Percentiles rank a stretch among this genome's conserved stretches.
Evolutionary conservation across 30 jellyfish, hydroid and myxozoan genomes (phyloP).

Genomic region (Aurelia aurita): DNA sequence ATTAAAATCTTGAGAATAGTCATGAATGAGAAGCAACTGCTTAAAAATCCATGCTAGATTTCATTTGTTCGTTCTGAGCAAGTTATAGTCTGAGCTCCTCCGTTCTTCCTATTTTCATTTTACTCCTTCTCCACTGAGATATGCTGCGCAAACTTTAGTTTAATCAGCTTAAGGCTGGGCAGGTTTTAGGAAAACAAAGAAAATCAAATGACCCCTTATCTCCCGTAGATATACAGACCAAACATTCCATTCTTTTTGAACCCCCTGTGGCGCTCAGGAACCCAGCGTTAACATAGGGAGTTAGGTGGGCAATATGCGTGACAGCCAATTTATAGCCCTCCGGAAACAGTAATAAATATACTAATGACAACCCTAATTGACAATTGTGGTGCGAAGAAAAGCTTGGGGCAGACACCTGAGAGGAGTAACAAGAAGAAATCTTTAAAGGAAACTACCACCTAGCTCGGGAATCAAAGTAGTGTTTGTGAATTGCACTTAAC

Average conservation of each 20-base stretch:
- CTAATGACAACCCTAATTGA: conserved; percentile 61
- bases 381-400: conserved; percentile 24
- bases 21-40: too few species aligned
- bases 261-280: conserved; percentile 77
- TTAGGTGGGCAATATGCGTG: conserved; percentile 74
- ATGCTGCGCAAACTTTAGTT: conserved; percentile 25
- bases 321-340: conserved; percentile 75
- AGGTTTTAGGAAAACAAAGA: conserved; percentile 52
- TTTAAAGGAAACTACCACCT: conserved; percentile 25
- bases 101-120: too few species aligned
- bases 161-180: conserved; percentile 59
- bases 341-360: conserved; percentile 76
- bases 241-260: conserved; percentile 70
- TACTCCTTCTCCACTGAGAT: conserved; percentile 53
- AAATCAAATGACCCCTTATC: conserved; percentile 73
- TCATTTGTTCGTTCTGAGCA: too few species aligned
- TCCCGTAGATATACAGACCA: conserved; percentile 74
- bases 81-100: too few species aligned
- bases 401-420: conserved; percentile 38
- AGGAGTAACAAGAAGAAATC: conserved; percentile 37
- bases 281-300: conserved; percentile 77
- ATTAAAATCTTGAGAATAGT: too few species aligned
- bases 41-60: too few species aligned
- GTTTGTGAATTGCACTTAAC: conserved; percentile 43
- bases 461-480: conserved; percentile 8